phyloP scores from a whole-genome alignment of 2,113 vertebrate genomes.

The Gasterosteus aculeatus region DNA sequence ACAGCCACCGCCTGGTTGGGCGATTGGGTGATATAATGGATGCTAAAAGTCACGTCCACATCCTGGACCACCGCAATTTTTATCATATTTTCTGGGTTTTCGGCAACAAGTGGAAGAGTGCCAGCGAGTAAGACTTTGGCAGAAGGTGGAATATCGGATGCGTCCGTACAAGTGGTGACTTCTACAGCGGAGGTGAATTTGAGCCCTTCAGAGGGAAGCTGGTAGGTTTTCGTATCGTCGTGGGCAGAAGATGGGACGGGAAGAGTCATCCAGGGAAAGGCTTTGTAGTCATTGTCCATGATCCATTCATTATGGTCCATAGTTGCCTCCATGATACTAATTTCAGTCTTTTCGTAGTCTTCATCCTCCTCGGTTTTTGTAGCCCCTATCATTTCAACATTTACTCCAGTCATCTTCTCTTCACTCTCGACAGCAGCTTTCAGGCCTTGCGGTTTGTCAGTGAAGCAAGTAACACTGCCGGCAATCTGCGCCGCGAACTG shows the following conservation, averaged over 20 bases:
- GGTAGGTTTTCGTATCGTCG: constrained; percentile 9
- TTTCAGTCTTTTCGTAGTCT: constrained; percentile 71
- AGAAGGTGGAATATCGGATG: not conserved
- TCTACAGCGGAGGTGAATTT: not conserved
- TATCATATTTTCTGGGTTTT: constrained; percentile 66
- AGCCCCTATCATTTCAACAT: constrained; percentile 1
- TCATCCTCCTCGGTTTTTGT: constrained; percentile 20
- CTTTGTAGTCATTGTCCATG: constrained; percentile 59
- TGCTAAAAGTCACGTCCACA: constrained; percentile 84
- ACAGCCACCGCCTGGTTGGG: constrained; percentile 83
- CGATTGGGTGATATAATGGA: constrained; percentile 87
- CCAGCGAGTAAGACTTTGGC: constrained; percentile 25
- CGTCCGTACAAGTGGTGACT: not conserved
- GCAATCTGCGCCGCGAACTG: constrained; percentile 5
- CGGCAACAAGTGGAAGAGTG: constrained; percentile 32
- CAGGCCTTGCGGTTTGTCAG: not conserved
- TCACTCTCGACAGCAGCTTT: not conserved
- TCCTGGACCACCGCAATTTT: constrained; percentile 75
- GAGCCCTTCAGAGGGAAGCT: constrained; percentile 8
- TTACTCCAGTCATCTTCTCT: constrained; percentile 8
- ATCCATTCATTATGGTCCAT: constrained; percentile 84
- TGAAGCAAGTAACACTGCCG: not conserved
- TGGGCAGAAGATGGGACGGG: constrained; percentile 10
- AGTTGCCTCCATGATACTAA: constrained; percentile 82
- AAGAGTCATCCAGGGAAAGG: constrained; percentile 59